phyloP scores from a whole-genome alignment of 2,888 invertebrate species.

The Drosophila neotestacea region DNA sequence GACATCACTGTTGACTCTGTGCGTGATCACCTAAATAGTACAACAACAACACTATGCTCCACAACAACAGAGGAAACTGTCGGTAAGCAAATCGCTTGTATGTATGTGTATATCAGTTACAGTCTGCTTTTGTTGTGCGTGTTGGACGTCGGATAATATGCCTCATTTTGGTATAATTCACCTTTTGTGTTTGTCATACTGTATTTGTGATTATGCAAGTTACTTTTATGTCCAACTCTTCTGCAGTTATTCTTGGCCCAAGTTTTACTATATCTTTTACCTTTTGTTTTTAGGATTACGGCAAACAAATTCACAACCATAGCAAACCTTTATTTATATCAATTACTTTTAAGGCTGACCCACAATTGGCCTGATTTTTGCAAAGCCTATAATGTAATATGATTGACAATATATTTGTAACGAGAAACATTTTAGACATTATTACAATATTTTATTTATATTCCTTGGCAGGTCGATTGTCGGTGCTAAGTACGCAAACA shows the following conservation, averaged over 20 bases:
- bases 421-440: not conserved
- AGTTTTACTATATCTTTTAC: constrained; percentile 34
- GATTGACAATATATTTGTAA: not conserved
- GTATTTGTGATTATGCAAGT: constrained; percentile 17
- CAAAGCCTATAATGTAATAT: constrained; percentile 38
- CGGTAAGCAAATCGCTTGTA: constrained; percentile 64
- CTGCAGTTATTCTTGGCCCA: not conserved
- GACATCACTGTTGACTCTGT: constrained; percentile 98
- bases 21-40: constrained; percentile 91
- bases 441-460: constrained; percentile 1
- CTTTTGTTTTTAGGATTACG: constrained; percentile 61
- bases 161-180: not conserved
- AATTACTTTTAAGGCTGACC: constrained; percentile 16
- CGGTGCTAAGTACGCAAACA: constrained; percentile 85
- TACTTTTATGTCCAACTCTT: not conserved
- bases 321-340: constrained; percentile 14
- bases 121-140: constrained; percentile 11
- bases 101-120: not conserved
- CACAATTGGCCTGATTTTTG: constrained; percentile 29
- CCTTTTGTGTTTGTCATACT: not conserved
- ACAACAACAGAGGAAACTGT: constrained; percentile 85
- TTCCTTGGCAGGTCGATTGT: constrained; percentile 82
- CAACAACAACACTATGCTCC: constrained; percentile 85
- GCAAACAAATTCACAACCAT: constrained; percentile 32
- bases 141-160: not conserved